Conservation (phyloP, 2,888 invertebrate genomes). For the Caenorhabditis virilis region DNA sequence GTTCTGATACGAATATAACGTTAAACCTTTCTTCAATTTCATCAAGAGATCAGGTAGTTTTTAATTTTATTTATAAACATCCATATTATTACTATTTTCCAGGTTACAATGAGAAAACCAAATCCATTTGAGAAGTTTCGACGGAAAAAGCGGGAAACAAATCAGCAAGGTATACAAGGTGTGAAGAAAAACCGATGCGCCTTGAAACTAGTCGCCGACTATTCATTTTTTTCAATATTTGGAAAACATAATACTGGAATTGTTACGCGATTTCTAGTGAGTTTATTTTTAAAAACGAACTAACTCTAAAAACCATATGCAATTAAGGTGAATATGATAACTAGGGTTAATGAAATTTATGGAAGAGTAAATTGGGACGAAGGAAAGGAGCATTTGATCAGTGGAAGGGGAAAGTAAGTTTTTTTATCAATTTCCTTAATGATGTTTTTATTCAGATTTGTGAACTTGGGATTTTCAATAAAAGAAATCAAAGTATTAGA, state of each 20-base stretch:
- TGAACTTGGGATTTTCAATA: conserved; percentile 45
- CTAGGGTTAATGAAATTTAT: conserved; percentile 42
- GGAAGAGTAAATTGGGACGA: conserved; percentile 42
- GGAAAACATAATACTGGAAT: conserved; percentile 34
- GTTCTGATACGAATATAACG: conserved; percentile 17
- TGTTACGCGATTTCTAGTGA: conserved; percentile 33
- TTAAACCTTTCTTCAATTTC: conserved; percentile 8
- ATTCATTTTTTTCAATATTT: conserved; percentile 37
- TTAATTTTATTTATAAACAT: too few species aligned
- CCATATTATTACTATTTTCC: conserved; percentile 9
- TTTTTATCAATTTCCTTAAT: conserved; percentile 3
- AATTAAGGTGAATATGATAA: conserved; percentile 40
- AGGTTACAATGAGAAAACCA: conserved; percentile 7
- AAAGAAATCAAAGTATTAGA: conserved; percentile 45
- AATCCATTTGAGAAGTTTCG: conserved; percentile 14
- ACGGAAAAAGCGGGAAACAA: background rate
- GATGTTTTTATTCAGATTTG: conserved; percentile 19
- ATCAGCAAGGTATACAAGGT: conserved; percentile 4
- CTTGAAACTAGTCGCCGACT: conserved; percentile 45
- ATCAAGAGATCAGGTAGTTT: too few species aligned
- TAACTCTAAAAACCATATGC: too few species aligned
- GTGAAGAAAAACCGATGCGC: conserved; percentile 39
- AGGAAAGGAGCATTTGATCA: conserved; percentile 23
- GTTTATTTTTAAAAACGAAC: conserved; percentile 1
- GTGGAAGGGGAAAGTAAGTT: conserved; percentile 28